Percentiles rank a stretch among this genome's conserved stretches.
phyloP scores from a whole-genome alignment of 2,797 vertebrate species.

The Ibycter americanus region DNA sequence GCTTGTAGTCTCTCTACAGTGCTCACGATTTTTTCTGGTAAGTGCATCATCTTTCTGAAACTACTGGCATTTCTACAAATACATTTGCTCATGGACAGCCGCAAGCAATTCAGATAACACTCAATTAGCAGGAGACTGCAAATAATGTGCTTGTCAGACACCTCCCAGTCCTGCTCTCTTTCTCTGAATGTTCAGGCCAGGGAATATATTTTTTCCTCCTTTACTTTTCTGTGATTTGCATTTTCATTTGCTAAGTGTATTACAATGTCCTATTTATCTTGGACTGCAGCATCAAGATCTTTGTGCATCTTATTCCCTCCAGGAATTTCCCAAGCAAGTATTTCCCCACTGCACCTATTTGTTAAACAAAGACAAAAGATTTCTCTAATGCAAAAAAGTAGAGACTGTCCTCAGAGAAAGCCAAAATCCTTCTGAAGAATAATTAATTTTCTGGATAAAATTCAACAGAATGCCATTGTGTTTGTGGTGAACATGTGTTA shows the following conservation, averaged over 20 bases:
- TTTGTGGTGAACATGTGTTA: conserved; percentile 7
- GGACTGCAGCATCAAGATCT: conserved; percentile 27
- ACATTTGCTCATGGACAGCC: conserved; percentile 15
- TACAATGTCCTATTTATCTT: conserved; percentile 40
- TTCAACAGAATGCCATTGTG: not conserved
- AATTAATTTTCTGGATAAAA: conserved; percentile 48
- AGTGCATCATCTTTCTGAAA: not conserved
- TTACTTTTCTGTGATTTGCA: conserved; percentile 38
- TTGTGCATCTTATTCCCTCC: conserved; percentile 4
- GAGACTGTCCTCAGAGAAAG: conserved; percentile 3
- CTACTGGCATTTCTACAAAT: not conserved
- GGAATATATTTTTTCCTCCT: not conserved
- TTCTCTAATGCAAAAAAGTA: not conserved
- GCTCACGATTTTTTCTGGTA: not conserved
- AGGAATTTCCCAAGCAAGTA: conserved; percentile 46
- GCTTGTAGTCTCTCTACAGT: not conserved
- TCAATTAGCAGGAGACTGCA: conserved; percentile 31
- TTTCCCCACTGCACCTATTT: conserved; percentile 28
- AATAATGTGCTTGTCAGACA: conserved; percentile 34
- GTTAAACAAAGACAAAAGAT: conserved; percentile 40
- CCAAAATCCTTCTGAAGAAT: conserved; percentile 33
- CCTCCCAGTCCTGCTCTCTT: not conserved
- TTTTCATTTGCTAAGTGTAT: conserved; percentile 50
- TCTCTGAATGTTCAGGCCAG: not conserved
- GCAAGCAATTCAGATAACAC: not conserved